These are phyloP conservation scores for Zhuqinia jingwanae DNA, from an alignment of 2,888 invertebrate genomes.

Conservation along the genomic window DNA sequence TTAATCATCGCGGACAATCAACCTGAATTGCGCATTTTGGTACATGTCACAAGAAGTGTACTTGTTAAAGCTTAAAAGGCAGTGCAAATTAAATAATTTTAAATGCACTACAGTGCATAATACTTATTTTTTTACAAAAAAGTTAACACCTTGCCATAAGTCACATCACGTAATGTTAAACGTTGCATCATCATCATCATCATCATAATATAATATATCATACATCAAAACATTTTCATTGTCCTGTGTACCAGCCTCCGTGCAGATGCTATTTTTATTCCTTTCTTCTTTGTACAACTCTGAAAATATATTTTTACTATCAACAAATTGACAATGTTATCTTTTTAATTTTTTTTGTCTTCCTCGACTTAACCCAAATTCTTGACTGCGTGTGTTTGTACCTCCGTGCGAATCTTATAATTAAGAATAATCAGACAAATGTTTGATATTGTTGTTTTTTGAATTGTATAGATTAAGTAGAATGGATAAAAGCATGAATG, in stretches of 20 bases:
- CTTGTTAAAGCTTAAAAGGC: too few relatives aligned
- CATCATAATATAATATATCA: not conserved
- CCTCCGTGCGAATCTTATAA: slow-evolving; percentile 51
- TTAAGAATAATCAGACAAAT: slow-evolving; percentile 59
- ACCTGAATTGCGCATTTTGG: too few relatives aligned
- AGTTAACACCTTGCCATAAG: slow-evolving; percentile 9
- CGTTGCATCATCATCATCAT: not conserved
- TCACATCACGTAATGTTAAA: not conserved
- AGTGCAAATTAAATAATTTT: too few relatives aligned
- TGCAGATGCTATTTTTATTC: slow-evolving; percentile 29
- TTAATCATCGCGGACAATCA: too few relatives aligned
- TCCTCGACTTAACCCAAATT: slow-evolving; percentile 66
- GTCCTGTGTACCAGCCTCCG: slow-evolving; percentile 31
- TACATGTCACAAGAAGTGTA: too few relatives aligned
- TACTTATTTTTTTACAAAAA: not conserved
- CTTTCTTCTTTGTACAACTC: slow-evolving; percentile 8
- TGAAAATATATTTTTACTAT: slow-evolving; percentile 12
- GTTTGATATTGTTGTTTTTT: slow-evolving; percentile 35
- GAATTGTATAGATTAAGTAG: not conserved
- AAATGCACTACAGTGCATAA: too few relatives aligned
- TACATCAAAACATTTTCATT: slow-evolving; percentile 13
- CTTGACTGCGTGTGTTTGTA: slow-evolving; percentile 1
- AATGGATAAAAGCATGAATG: slow-evolving; percentile 5
- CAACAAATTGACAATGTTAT: slow-evolving; percentile 23
- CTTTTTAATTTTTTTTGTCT: slow-evolving; percentile 30